phyloP scores from a whole-genome alignment of 2,888 invertebrate genomes.

The Ectobius pallidus region DNA sequence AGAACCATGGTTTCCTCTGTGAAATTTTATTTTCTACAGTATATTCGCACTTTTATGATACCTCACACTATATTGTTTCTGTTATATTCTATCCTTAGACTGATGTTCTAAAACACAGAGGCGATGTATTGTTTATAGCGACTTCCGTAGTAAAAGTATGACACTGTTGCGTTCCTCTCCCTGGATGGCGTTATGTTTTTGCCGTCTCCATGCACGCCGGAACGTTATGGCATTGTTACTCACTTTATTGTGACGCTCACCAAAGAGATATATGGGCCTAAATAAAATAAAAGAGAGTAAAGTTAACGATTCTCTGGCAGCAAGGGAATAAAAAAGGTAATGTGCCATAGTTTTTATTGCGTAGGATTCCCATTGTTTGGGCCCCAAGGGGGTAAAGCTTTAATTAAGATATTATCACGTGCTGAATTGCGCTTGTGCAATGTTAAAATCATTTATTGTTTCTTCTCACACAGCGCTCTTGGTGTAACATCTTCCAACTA shows the following conservation, averaged over 20 bases:
- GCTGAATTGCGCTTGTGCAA: constrained; percentile 9
- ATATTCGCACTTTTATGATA: no score
- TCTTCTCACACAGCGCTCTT: no score
- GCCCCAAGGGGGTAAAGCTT: neutral
- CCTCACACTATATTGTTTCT: no score
- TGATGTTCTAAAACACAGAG: no score
- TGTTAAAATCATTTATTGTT: constrained; percentile 2
- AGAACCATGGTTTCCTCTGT: no score
- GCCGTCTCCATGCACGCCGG: neutral
- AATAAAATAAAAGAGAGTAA: constrained; percentile 23
- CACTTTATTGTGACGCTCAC: constrained; percentile 10
- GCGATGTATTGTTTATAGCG: no score
- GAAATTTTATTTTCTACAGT: no score
- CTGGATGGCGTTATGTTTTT: no score
- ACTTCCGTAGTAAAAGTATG: no score
- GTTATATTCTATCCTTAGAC: no score
- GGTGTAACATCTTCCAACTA: no score
- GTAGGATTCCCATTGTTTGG: constrained; percentile 14
- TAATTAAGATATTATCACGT: constrained; percentile 30
- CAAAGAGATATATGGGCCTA: neutral
- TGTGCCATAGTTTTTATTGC: constrained; percentile 21
- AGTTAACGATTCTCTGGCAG: constrained; percentile 16
- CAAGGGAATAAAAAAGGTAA: constrained; percentile 14
- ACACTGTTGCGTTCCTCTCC: no score
- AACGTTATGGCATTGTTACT: constrained; percentile 17